A percentile compares a stretch with the other conserved stretches of the same genome.
These are phyloP conservation scores for Sebastes kiyomatsui DNA, from an alignment of 2,797 vertebrate genomes.

Conservation along the genomic window DNA sequence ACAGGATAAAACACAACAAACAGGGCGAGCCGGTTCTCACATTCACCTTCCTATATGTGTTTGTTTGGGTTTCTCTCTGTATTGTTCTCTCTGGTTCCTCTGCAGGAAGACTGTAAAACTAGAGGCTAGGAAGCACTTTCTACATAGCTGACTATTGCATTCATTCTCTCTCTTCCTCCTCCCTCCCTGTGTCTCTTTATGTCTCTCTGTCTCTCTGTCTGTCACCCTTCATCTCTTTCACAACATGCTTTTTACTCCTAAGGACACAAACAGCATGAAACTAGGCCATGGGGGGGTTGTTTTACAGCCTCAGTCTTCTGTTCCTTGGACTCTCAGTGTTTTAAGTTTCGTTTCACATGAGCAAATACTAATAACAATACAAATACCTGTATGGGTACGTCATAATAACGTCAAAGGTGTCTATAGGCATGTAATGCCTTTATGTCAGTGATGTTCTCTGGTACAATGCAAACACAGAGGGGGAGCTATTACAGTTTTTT, in stretches of 20 bases:
- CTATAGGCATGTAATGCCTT: neutral
- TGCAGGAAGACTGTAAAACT: neutral
- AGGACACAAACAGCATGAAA: conserved; percentile 34
- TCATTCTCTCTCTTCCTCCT: neutral
- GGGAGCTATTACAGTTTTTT: neutral
- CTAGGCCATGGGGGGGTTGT: conserved; percentile 39
- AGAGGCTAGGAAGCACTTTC: neutral
- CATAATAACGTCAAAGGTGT: neutral
- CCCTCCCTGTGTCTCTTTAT: neutral
- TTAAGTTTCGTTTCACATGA: conserved; percentile 36
- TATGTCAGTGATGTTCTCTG: neutral
- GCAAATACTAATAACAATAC: neutral
- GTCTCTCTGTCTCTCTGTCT: conserved; percentile 8
- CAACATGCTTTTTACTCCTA: conserved; percentile 22
- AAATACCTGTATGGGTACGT: neutral
- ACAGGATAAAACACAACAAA: conserved; percentile 10
- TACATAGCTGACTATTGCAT: neutral
- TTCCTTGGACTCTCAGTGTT: neutral
- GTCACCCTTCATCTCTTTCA: conserved; percentile 26
- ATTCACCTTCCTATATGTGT: neutral
- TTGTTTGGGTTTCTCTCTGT: conserved; percentile 17
- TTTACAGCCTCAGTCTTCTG: neutral
- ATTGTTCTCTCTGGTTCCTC: conserved; percentile 11
- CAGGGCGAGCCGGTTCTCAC: neutral
- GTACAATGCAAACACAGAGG: neutral